A percentile compares a stretch with the other conserved stretches of the same genome.
Conservation (phyloP, 2,113 vertebrate species). For the Pedetes capensis region DNA sequence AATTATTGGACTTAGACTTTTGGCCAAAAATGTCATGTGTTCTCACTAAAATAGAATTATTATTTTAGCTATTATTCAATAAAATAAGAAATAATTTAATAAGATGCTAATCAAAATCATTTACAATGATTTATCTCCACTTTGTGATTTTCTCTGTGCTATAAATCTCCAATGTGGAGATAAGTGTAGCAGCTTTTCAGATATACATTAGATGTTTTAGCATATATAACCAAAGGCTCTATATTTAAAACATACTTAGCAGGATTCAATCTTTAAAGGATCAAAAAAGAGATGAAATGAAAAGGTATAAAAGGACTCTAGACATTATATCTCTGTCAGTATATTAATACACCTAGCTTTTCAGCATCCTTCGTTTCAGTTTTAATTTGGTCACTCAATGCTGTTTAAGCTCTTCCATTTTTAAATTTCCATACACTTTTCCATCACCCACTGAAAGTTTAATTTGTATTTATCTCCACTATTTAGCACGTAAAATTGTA, state of each 20-base stretch:
- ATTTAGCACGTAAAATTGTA: slow-evolving; percentile 57
- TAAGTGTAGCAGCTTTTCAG: neutral
- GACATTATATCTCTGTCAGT: neutral
- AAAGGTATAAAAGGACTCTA: slow-evolving; percentile 15
- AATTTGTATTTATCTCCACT: slow-evolving; percentile 36
- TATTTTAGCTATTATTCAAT: neutral
- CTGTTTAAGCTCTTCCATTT: neutral
- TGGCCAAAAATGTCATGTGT: neutral
- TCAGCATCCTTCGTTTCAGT: neutral
- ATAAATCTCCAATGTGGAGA: slow-evolving; percentile 25
- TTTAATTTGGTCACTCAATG: neutral
- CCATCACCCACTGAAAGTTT: slow-evolving; percentile 5
- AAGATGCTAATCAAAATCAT: slow-evolving; percentile 13
- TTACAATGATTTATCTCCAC: neutral
- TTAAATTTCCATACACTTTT: neutral
- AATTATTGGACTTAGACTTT: neutral
- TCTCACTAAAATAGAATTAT: neutral
- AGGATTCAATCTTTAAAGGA: slow-evolving; percentile 36
- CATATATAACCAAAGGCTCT: neutral
- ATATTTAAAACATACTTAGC: slow-evolving; percentile 50
- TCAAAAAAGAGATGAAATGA: neutral
- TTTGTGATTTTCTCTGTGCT: slow-evolving; percentile 11
- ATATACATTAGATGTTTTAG: neutral
- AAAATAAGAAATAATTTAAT: slow-evolving; percentile 6
- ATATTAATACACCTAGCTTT: rapidly evolving